phyloP scores from a whole-genome alignment of 2,113 vertebrate genomes.

The Vidua chalybeata region DNA sequence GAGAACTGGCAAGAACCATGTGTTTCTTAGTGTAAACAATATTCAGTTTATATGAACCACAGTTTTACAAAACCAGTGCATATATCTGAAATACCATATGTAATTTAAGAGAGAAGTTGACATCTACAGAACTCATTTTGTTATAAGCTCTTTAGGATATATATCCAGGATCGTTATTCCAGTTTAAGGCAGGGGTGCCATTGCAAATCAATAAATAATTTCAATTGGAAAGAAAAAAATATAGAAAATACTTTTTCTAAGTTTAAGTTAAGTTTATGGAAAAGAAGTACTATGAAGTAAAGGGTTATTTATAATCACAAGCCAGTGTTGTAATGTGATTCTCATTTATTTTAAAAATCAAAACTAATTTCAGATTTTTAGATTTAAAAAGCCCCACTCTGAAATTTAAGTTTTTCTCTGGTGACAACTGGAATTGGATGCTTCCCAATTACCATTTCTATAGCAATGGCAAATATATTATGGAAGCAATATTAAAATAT shows the following conservation, averaged over 20 bases:
- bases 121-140: not conserved
- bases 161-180: not conserved
- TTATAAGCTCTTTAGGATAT: not conserved
- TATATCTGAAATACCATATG: not conserved
- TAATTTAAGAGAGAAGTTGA: not conserved
- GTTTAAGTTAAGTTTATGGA: not conserved
- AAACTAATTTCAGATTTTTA: not conserved
- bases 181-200: not conserved
- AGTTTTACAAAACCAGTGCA: not conserved
- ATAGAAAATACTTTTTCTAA: not conserved
- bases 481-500: not conserved
- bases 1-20: not conserved
- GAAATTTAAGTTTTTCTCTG: not conserved
- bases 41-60: not conserved
- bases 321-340: not conserved
- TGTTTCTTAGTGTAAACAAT: not conserved
- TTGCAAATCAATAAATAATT: not conserved
- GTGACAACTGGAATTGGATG: not conserved
- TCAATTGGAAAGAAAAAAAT: not conserved
- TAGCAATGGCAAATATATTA: not conserved
- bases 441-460: not conserved
- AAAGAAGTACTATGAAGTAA: not conserved
- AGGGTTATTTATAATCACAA: not conserved
- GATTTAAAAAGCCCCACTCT: fast-evolving
- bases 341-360: not conserved